Conservation (phyloP, 2,888 invertebrate species). For the Catocala sponsa region DNA sequence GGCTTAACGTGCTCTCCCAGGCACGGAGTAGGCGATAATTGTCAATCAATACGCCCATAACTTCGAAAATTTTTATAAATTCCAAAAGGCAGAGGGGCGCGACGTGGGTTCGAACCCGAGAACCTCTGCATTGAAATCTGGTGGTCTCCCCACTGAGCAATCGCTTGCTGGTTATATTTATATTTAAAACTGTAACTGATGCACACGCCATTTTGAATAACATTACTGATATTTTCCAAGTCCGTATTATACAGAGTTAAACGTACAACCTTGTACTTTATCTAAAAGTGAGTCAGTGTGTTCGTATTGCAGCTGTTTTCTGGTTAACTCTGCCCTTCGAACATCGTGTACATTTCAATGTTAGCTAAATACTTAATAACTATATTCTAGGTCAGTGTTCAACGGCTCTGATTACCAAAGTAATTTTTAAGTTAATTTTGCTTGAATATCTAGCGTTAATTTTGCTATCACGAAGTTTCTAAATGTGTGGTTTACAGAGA, state of each 20-base stretch:
- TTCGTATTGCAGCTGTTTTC: slow-evolving; percentile 57
- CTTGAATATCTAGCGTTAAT: not conserved
- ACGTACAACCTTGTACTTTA: slow-evolving; percentile 71
- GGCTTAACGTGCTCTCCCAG: no score
- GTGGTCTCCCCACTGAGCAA: no score
- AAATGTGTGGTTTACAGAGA: no score
- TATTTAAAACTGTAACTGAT: no score
- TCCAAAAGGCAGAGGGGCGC: no score
- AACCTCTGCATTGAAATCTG: no score
- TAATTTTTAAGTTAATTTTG: slow-evolving; percentile 3
- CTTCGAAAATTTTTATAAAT: no score
- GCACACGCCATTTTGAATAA: slow-evolving; percentile 5
- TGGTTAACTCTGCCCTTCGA: slow-evolving; percentile 70
- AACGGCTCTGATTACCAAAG: slow-evolving; percentile 17
- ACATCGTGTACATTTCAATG: slow-evolving; percentile 68
- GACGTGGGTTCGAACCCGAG: no score
- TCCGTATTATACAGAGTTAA: slow-evolving; percentile 41
- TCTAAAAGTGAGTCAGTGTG: slow-evolving; percentile 75
- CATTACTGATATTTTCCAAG: slow-evolving; percentile 25
- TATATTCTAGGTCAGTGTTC: slow-evolving; percentile 57
- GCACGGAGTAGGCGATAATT: no score
- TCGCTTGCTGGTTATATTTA: no score
- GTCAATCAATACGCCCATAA: no score
- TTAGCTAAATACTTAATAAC: slow-evolving; percentile 63
- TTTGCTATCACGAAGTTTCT: not conserved